Conservation (phyloP, 2,113 vertebrate genomes). For the Hydrochoerus hydrochaeris region DNA sequence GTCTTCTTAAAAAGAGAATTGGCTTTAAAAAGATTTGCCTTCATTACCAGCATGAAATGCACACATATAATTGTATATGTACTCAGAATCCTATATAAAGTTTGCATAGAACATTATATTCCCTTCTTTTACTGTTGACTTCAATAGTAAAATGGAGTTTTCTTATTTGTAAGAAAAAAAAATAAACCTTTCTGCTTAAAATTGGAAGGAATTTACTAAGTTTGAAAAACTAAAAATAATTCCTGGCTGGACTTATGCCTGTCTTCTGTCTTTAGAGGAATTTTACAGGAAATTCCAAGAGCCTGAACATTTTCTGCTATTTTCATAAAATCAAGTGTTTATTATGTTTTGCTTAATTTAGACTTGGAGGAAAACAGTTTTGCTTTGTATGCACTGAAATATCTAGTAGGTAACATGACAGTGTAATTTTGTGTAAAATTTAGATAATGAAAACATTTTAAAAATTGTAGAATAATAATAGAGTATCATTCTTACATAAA, state of each 20-base stretch:
- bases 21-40: background rate
- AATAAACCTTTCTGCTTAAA: constrained; percentile 67
- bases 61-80: background rate
- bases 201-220: constrained; percentile 74
- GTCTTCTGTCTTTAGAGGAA: constrained; percentile 70
- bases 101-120: background rate
- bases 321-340: constrained; percentile 73
- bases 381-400: background rate
- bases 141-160: constrained; percentile 62
- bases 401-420: background rate
- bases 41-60: background rate
- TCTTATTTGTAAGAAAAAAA: constrained; percentile 56
- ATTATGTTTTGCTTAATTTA: constrained; percentile 68
- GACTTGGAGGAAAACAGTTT: constrained; percentile 56
- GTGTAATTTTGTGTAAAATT: constrained; percentile 27
- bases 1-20: constrained; percentile 3
- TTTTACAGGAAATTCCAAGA: constrained; percentile 81
- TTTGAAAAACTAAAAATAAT: constrained; percentile 78
- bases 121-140: background rate
- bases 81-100: background rate
- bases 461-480: constrained; percentile 4
- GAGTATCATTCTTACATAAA: background rate
- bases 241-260: constrained; percentile 66
- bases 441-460: background rate
- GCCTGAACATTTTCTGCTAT: constrained; percentile 56